Percentiles rank a stretch among this genome's conserved stretches.
These are phyloP conservation scores for Sarcophaga carnaria DNA, from an alignment of 2,888 invertebrate genomes.

Conservation along the genomic window DNA sequence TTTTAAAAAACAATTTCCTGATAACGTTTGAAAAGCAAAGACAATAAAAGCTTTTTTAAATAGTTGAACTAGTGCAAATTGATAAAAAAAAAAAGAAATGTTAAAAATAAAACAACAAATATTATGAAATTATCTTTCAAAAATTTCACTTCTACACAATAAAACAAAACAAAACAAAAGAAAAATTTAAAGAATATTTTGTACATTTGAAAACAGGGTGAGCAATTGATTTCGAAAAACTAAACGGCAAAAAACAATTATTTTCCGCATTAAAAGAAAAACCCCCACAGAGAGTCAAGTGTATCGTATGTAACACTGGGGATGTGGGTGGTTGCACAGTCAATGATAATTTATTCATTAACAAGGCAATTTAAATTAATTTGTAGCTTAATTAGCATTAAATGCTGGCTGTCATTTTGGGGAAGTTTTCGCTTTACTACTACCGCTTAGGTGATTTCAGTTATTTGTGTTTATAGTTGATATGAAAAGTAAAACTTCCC, in stretches of 20 bases:
- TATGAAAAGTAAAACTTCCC: not conserved
- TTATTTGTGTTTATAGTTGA: too few relatives aligned
- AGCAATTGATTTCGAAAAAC: not conserved
- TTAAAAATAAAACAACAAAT: slow-evolving; percentile 4
- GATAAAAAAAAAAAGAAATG: not conserved
- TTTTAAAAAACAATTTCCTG: not conserved
- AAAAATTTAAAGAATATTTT: not conserved
- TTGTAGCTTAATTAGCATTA: slow-evolving; percentile 13
- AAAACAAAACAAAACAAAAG: not conserved
- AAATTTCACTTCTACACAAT: too few relatives aligned
- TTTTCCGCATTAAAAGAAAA: not conserved
- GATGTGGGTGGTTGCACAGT: not conserved
- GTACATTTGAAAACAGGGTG: too few relatives aligned
- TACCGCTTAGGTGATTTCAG: too few relatives aligned
- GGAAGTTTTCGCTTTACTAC: too few relatives aligned
- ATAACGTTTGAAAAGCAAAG: not conserved
- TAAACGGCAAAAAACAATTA: not conserved
- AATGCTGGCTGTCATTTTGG: not conserved
- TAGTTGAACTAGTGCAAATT: slow-evolving; percentile 24
- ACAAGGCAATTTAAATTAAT: not conserved
- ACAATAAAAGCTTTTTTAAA: slow-evolving; percentile 19
- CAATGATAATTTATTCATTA: slow-evolving; percentile 16
- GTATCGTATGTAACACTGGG: not conserved
- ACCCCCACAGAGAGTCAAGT: not conserved
- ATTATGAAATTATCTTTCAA: not conserved